Conservation (phyloP, 2,113 vertebrate genomes). For the Pachypanchax playfairii region DNA sequence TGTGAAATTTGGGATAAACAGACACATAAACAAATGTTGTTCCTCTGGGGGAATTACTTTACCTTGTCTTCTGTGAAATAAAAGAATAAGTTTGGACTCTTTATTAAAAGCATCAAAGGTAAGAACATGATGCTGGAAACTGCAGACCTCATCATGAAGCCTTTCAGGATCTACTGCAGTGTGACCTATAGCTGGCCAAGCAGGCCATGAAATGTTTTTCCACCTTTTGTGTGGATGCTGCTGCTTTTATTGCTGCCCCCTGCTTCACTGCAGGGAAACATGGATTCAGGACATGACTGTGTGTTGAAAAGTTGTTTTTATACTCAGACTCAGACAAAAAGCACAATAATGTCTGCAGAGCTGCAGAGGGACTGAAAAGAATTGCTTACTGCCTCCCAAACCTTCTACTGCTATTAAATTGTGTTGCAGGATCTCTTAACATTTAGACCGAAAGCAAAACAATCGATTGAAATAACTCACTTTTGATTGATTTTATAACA, state of each 20-base stretch:
- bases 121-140: background rate
- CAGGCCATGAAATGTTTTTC: background rate
- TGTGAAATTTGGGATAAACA: background rate
- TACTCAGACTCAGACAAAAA: background rate
- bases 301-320: background rate
- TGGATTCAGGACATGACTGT: background rate
- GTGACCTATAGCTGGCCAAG: background rate
- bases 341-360: background rate
- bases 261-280: background rate
- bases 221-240: background rate
- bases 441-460: too few species aligned
- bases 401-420: background rate
- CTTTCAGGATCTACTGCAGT: background rate
- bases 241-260: background rate
- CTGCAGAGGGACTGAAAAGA: background rate
- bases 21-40: background rate
- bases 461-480: too few species aligned
- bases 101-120: too few species aligned
- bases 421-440: too few species aligned
- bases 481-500: too few species aligned
- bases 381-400: background rate
- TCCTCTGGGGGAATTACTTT: too few species aligned
- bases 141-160: background rate
- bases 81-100: too few species aligned
- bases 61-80: background rate